These are phyloP conservation scores for Pristionchus entomophagus DNA, from an alignment of 2,888 invertebrate species.

Conservation along the genomic window DNA sequence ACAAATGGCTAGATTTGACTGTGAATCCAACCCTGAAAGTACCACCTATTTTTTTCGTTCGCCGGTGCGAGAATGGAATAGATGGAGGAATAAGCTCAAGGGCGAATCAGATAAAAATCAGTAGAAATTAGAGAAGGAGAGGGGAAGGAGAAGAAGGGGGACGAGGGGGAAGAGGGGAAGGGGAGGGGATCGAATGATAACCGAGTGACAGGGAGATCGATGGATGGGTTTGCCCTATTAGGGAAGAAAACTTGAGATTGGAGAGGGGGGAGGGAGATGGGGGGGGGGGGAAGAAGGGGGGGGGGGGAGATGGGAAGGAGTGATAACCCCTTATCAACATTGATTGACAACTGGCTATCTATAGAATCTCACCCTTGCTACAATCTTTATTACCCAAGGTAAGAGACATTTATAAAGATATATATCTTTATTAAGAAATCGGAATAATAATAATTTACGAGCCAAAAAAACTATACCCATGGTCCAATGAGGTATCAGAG, in stretches of 20 bases:
- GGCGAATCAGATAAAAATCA: neutral
- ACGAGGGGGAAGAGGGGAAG: neutral
- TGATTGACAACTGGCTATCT: conserved; percentile 15
- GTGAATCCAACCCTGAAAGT: neutral
- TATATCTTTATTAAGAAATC: too few species aligned
- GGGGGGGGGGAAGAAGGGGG: neutral
- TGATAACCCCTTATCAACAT: neutral
- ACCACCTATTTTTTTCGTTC: too few species aligned
- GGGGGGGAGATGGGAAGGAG: neutral
- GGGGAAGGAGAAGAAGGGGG: neutral
- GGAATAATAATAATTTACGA: too few species aligned
- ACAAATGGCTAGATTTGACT: neutral
- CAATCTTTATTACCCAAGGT: neutral
- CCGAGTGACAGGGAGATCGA: conserved; percentile 4
- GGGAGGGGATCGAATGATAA: neutral
- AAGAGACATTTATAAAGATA: too few species aligned
- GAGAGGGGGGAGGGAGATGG: neutral
- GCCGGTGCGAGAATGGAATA: too few species aligned
- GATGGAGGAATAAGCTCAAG: neutral
- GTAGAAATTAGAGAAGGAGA: neutral
- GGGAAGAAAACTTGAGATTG: neutral
- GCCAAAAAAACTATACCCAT: too few species aligned
- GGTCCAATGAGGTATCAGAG: too few species aligned
- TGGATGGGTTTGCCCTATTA: neutral
- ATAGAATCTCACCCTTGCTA: neutral